Conservation (phyloP, 2,113 vertebrate genomes). For the Rattus rattus region DNA sequence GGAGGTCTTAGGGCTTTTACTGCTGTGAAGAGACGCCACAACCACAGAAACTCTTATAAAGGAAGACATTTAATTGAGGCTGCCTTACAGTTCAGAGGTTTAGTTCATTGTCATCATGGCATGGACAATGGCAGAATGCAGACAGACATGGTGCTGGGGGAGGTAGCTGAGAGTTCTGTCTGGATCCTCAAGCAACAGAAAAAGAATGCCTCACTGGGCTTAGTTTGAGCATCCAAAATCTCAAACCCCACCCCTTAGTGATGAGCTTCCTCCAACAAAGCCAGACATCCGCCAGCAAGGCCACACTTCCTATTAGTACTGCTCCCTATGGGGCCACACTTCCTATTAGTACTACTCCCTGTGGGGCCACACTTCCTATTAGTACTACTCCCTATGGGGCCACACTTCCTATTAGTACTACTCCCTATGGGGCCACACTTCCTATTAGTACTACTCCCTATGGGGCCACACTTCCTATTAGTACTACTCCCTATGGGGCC, state of each 20-base stretch:
- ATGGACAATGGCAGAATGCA: neutral
- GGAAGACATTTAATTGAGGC: neutral
- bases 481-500: too few relatives aligned
- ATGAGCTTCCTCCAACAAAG: neutral
- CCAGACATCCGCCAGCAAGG: neutral
- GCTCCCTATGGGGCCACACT: too few relatives aligned
- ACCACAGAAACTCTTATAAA: neutral
- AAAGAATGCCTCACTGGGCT: neutral
- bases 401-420: too few relatives aligned
- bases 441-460: too few relatives aligned
- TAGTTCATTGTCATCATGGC: neutral
- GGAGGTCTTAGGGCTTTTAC: neutral
- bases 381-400: too few relatives aligned
- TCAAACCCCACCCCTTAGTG: neutral
- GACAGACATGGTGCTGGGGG: neutral
- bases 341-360: too few relatives aligned
- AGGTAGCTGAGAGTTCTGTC: neutral
- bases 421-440: neutral
- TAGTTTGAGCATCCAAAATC: neutral
- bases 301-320: neutral
- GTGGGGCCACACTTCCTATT: too few relatives aligned
- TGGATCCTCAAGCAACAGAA: neutral
- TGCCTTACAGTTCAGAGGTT: neutral
- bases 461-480: neutral
- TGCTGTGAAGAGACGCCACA: neutral